Conservation (phyloP, 35 echinoderm and acorn worm species). For the Antedon bifida region DNA sequence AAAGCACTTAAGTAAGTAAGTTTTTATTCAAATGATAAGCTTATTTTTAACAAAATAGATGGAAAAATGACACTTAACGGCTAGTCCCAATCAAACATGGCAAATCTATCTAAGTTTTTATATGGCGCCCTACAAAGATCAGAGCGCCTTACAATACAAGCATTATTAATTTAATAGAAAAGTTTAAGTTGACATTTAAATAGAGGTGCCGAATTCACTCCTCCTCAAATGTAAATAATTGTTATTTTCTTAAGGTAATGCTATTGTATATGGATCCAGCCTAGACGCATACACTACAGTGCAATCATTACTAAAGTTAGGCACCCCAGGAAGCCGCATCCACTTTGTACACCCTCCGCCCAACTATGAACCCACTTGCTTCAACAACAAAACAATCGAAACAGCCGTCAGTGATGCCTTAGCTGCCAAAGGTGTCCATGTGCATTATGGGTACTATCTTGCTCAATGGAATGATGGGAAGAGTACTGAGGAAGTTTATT, state of each 20-base stretch:
- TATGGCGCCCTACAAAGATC: too few relatives aligned
- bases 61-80: too few relatives aligned
- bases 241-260: conserved; percentile 41
- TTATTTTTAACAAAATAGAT: too few relatives aligned
- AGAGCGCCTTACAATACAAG: too few relatives aligned
- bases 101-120: too few relatives aligned
- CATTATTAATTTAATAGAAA: too few relatives aligned
- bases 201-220: too few relatives aligned
- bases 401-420: conserved; percentile 38
- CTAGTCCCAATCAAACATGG: too few relatives aligned
- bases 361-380: conserved; percentile 49
- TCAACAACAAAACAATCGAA: conserved; percentile 63
- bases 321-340: conserved; percentile 46
- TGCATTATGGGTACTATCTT: conserved; percentile 61
- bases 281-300: conserved; percentile 74
- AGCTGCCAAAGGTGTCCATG: conserved; percentile 27
- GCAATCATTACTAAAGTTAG: conserved; percentile 44
- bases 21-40: too few relatives aligned
- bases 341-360: conserved; percentile 63
- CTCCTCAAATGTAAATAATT: too few relatives aligned
- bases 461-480: conserved; percentile 99
- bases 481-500: conserved; percentile 48
- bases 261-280: conserved; percentile 73
- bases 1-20: too few relatives aligned
- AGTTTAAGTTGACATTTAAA: too few relatives aligned